phyloP scores from a whole-genome alignment of 2,113 vertebrate species.

The Xenotilapia caudafasciata region DNA sequence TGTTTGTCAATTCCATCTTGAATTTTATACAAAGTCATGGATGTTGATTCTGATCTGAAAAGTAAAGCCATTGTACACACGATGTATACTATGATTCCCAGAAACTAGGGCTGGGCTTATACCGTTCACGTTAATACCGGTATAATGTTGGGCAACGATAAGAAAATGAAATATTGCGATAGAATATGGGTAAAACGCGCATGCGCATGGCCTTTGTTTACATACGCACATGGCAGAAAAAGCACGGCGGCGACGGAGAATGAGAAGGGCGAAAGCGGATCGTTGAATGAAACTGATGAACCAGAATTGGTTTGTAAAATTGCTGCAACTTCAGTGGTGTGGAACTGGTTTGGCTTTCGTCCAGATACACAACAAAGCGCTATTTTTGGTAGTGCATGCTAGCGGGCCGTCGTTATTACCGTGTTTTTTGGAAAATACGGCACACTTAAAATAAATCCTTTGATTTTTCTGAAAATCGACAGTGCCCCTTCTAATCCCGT shows the following conservation, averaged over 20 bases:
- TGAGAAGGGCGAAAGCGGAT: accelerated
- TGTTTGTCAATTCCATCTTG: neutral
- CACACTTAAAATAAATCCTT: too few relatives aligned
- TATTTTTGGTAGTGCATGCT: neutral
- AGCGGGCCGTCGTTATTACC: accelerated
- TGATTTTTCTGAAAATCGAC: accelerated
- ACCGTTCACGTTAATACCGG: accelerated
- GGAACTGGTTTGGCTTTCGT: accelerated
- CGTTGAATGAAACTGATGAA: accelerated
- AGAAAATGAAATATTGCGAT: neutral
- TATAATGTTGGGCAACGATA: neutral
- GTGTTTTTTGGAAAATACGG: neutral
- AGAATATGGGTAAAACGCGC: neutral
- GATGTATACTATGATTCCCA: neutral
- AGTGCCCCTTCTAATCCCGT: accelerated
- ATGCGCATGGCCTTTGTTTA: neutral
- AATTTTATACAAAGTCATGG: neutral
- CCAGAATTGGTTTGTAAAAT: neutral
- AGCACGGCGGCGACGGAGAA: accelerated
- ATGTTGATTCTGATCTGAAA: neutral
- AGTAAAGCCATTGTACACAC: neutral
- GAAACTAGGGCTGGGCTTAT: neutral
- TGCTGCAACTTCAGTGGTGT: neutral
- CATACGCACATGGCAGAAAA: neutral
- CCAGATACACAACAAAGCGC: neutral